Conservation (phyloP, 2,888 invertebrate species). For the Ethmia dodecea region DNA sequence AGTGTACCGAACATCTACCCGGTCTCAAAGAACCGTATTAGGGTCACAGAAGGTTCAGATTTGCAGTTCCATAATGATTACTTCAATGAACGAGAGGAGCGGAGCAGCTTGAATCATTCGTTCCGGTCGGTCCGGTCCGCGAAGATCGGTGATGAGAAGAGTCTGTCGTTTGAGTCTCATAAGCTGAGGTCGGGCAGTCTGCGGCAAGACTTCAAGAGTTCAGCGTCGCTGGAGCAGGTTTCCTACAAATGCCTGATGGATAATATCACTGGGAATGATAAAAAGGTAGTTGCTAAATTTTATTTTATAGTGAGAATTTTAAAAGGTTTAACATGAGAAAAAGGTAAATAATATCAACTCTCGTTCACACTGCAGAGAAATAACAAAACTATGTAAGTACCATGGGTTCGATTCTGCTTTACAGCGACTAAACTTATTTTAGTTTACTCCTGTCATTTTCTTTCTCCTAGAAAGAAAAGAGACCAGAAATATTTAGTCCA, state of each 20-base stretch:
- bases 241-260: constrained; percentile 49
- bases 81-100: constrained; percentile 44
- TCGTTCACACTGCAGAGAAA: no score
- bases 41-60: constrained; percentile 28
- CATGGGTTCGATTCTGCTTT: no score
- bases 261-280: constrained; percentile 37
- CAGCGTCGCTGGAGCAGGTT: constrained; percentile 53
- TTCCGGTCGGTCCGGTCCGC: constrained; percentile 45
- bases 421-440: no score
- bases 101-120: constrained; percentile 49
- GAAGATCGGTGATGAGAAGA: constrained; percentile 25
- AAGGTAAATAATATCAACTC: no score
- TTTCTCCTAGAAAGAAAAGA: no score
- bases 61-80: constrained; percentile 60
- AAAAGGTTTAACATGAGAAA: no score
- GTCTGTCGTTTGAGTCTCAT: constrained; percentile 42
- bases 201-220: constrained; percentile 44
- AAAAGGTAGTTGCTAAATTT: no score
- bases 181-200: constrained; percentile 41
- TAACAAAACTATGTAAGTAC: no score
- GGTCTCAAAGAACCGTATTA: constrained; percentile 26
- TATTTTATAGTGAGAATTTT: no score
- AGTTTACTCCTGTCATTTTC: no score
- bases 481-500: no score
- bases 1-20: constrained; percentile 50